These are phyloP conservation scores for Columba guinea DNA, from an alignment of 2,797 vertebrate genomes.

Conservation along the genomic window DNA sequence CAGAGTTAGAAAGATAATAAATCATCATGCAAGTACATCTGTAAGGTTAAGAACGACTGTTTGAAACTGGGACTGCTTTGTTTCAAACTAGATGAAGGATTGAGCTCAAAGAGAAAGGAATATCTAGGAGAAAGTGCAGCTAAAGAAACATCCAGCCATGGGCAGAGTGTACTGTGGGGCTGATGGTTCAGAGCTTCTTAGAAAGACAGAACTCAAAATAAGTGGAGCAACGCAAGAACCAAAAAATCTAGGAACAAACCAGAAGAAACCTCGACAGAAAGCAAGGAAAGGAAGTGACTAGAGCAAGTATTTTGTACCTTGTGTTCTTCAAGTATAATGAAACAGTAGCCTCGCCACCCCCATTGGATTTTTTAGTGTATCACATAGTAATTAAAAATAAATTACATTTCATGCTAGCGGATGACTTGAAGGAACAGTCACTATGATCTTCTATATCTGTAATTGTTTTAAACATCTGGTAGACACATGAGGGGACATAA, in stretches of 20 bases:
- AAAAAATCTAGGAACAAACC: neutral
- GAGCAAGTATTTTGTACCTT: neutral
- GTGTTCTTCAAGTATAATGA: neutral
- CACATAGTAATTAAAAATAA: neutral
- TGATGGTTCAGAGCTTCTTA: neutral
- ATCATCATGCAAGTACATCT: neutral
- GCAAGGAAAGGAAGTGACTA: neutral
- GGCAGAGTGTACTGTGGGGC: rapidly evolving
- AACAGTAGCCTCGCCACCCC: neutral
- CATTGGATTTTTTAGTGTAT: neutral
- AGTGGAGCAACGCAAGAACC: neutral
- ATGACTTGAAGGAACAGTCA: neutral
- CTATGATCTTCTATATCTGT: neutral
- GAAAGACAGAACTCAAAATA: neutral
- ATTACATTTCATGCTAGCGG: neutral
- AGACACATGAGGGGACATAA: neutral
- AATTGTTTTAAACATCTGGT: neutral
- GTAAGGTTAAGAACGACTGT: neutral
- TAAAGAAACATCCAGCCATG: neutral
- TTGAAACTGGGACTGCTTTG: neutral
- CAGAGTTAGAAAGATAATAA: neutral
- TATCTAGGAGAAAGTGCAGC: neutral
- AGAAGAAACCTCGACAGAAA: neutral
- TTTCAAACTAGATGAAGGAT: neutral
- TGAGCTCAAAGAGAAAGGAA: neutral